A percentile compares a stretch with the other conserved stretches of the same genome.
Conservation (phyloP, 2,797 vertebrate genomes). For the Phoeniculus purpureus region DNA sequence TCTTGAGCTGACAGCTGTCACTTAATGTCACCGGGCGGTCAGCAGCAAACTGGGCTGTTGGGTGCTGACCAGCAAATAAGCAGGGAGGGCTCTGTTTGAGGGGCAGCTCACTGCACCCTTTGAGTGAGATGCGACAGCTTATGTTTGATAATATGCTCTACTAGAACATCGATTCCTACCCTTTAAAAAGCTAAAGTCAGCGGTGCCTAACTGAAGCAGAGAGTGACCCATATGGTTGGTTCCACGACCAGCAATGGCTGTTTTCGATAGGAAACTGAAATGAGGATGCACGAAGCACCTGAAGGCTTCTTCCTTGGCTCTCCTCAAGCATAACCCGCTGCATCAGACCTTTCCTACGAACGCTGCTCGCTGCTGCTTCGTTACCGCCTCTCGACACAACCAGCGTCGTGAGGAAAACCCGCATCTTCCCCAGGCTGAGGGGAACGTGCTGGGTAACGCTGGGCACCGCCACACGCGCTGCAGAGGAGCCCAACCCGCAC, state of each 20-base stretch:
- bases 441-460: rapidly evolving
- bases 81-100: rapidly evolving
- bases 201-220: not conserved
- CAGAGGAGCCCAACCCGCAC: rapidly evolving
- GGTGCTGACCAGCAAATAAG: not conserved
- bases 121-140: rapidly evolving
- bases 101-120: not conserved
- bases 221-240: rapidly evolving
- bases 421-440: not conserved
- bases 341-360: not conserved
- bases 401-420: not conserved
- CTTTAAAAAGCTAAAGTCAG: not conserved
- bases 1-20: slow-evolving; percentile 40
- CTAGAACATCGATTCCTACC: not conserved
- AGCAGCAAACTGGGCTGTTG: not conserved
- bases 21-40: not conserved
- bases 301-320: not conserved
- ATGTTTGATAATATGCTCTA: not conserved
- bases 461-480: rapidly evolving
- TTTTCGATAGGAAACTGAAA: not conserved
- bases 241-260: not conserved
- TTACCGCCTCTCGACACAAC: rapidly evolving
- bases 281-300: not conserved
- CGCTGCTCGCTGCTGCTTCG: rapidly evolving
- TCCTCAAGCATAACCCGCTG: not conserved